Percentiles rank a stretch among this genome's conserved stretches.
Conservation (phyloP, 2,888 invertebrate species). For the Hypercompe scribonia region DNA sequence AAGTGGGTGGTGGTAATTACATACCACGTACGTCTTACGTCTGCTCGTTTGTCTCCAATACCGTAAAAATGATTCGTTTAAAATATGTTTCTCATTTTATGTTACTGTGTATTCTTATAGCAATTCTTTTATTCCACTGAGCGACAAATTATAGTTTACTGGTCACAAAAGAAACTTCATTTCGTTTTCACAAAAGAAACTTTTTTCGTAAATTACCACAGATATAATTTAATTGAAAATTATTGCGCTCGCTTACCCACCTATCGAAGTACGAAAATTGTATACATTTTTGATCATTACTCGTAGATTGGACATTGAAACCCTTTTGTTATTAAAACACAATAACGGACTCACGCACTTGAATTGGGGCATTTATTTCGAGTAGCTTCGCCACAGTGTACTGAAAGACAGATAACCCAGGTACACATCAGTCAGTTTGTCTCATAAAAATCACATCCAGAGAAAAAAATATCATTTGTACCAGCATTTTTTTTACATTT, state of each 20-base stretch:
- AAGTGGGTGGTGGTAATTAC: too few relatives aligned
- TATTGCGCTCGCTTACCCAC: conserved; percentile 20
- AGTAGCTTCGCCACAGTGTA: conserved; percentile 27
- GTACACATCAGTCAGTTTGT: not conserved
- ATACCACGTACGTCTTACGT: too few relatives aligned
- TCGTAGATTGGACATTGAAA: conserved; percentile 27
- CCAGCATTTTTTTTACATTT: too few relatives aligned
- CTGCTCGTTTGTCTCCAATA: not conserved
- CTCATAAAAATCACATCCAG: not conserved
- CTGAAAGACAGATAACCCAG: not conserved
- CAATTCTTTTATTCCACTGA: not conserved
- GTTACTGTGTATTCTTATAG: not conserved
- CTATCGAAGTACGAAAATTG: conserved; percentile 36
- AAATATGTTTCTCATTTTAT: not conserved
- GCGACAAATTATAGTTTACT: not conserved
- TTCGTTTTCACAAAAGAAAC: not conserved
- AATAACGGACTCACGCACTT: conserved; percentile 31
- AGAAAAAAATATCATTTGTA: too few relatives aligned
- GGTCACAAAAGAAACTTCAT: not conserved
- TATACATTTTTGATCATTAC: conserved; percentile 39
- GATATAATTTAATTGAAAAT: conserved; percentile 21
- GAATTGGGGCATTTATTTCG: conserved; percentile 43
- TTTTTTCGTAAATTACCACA: not conserved
- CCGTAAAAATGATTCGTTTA: not conserved
- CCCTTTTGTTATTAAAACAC: conserved; percentile 48